Evolutionary conservation across 2,797 vertebrate genomes (phyloP).

Genomic region (Chlorospingus semifuscus): DNA sequence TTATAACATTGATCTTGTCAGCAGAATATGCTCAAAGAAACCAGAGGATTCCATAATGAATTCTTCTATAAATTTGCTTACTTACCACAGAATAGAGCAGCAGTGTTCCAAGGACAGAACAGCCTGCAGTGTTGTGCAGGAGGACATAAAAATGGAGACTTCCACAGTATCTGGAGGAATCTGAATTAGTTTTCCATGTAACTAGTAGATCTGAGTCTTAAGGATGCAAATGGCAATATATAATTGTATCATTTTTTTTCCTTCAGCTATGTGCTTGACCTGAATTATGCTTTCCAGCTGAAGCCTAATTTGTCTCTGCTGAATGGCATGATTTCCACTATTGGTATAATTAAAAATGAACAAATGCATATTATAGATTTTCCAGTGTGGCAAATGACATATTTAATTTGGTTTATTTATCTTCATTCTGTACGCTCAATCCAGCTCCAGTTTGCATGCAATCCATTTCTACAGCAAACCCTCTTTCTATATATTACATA

Average conservation of each 20-base stretch:
- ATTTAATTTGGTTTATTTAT: background rate
- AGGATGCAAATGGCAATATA: background rate
- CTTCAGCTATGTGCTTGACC: background rate
- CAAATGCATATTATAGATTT: background rate
- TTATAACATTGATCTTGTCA: background rate
- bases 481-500: background rate
- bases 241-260: background rate
- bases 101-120: background rate
- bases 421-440: background rate
- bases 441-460: background rate
- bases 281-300: background rate
- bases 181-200: background rate
- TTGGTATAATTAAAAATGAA: background rate
- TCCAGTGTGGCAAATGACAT: background rate
- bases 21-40: background rate
- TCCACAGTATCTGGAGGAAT: background rate
- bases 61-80: background rate
- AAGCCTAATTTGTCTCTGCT: slow-evolving; percentile 4
- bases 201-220: background rate
- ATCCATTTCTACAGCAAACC: background rate
- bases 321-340: background rate
- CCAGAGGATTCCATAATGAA: background rate
- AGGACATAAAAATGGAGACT: background rate
- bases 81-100: background rate
- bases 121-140: background rate